A percentile compares a stretch with the other conserved stretches of the same genome.
Evolutionary conservation across 2,888 invertebrate species (phyloP).

Genomic region (Watsonalla binaria): DNA sequence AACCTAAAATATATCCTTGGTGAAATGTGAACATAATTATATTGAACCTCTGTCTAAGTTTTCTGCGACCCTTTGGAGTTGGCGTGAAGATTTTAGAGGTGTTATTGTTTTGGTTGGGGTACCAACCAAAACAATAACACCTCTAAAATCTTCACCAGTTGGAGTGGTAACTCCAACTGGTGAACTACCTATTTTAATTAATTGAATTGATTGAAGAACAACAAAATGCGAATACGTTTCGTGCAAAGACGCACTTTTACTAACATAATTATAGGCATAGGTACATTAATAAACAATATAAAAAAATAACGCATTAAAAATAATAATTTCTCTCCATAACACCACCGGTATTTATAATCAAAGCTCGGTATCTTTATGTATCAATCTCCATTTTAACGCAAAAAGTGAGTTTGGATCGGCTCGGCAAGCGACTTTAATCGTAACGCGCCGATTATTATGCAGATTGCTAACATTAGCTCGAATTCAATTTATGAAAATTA

Average conservation of each 20-base stretch:
- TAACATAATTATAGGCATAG: too few relatives aligned
- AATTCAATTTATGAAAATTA: conserved; percentile 69
- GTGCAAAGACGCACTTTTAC: too few relatives aligned
- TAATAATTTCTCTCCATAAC: neutral
- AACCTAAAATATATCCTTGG: too few relatives aligned
- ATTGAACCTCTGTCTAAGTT: too few relatives aligned
- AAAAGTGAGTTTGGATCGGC: conserved; percentile 24
- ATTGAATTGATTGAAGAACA: neutral
- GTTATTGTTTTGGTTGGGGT: too few relatives aligned
- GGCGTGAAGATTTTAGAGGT: too few relatives aligned
- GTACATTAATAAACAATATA: neutral
- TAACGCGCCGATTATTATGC: conserved; percentile 38
- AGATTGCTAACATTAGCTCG: conserved; percentile 55
- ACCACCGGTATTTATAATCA: neutral
- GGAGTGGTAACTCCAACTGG: too few relatives aligned
- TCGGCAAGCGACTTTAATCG: conserved; percentile 31
- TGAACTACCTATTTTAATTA: too few relatives aligned
- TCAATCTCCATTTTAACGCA: conserved; percentile 9
- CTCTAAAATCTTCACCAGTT: too few relatives aligned
- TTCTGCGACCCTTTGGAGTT: too few relatives aligned
- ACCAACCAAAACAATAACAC: too few relatives aligned
- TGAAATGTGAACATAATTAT: too few relatives aligned
- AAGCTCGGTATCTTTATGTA: conserved; percentile 1
- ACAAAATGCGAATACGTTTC: conserved; percentile 8
- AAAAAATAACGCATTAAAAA: conserved; percentile 3